Evolutionary conservation across 2,113 vertebrate genomes (phyloP).

Genomic region (Tragelaphus buxtoni): DNA sequence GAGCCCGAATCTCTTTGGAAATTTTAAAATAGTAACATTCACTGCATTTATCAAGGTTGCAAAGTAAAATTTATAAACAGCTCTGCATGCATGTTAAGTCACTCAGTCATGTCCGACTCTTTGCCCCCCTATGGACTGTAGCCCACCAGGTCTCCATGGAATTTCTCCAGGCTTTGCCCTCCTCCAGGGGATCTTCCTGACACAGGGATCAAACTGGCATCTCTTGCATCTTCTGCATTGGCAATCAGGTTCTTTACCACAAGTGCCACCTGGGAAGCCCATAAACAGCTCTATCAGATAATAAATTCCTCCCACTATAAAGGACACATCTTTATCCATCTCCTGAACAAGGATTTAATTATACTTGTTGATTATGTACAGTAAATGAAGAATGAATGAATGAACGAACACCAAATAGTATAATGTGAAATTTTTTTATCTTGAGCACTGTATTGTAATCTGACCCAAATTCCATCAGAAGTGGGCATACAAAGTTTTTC

Average conservation of each 20-base stretch:
- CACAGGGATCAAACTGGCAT: background rate
- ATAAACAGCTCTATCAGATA: background rate
- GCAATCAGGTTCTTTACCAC: background rate
- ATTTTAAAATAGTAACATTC: background rate
- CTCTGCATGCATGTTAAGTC: background rate
- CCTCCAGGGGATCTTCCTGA: background rate
- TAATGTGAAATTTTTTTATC: slow-evolving; percentile 6
- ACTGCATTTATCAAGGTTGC: background rate
- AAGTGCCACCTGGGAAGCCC: background rate
- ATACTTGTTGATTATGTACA: slow-evolving; percentile 14
- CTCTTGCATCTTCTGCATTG: background rate
- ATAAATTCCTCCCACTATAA: background rate
- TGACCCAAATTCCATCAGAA: slow-evolving; percentile 21
- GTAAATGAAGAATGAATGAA: slow-evolving; percentile 16
- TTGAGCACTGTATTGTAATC: background rate
- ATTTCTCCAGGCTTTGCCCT: background rate
- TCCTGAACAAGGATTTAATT: background rate
- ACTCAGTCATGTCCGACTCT: background rate
- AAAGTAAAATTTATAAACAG: background rate
- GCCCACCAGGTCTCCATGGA: background rate
- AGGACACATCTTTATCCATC: background rate
- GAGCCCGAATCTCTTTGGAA: background rate
- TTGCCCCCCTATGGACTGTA: background rate
- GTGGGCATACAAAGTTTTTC: slow-evolving; percentile 5
- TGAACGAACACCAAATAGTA: background rate